Evolutionary conservation across 1,140 invertebrate species (phyloP), one percentile per base, ranked within the genome.

Genomic region (Anastrepha ludens): DNA sequence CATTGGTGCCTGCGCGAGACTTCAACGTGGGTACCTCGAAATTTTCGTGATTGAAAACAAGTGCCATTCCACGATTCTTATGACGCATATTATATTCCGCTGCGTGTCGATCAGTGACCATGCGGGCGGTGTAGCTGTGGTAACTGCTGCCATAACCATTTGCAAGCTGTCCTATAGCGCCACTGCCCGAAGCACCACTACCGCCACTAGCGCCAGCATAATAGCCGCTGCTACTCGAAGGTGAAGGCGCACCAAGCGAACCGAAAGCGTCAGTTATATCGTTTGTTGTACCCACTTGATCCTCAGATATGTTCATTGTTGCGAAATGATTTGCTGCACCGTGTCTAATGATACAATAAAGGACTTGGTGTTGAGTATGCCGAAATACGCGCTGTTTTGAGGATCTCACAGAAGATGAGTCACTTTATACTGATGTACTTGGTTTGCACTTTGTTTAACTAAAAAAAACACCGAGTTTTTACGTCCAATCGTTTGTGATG

Each of bases 31-130:
- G 93, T n/a, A 95, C 93, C 87, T 95, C 95, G 90, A 97, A 97
- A 90, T 95, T 94, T 93, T 98, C 97, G 93, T 99, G 97, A 91
- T 99, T 99, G 89, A 99, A 98, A 89, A 99, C 98, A 4, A 98
- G 90, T n/a, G 98, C 98, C 88, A 96, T 92, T 7, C 88, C 98
- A 86, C 97, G 95, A 89, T 96, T 95, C 70, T 94, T 93, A 94
- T 98, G 96, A 89, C 96, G 95, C 98, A 99, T 99, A 89, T 97
- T 97, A 91, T 99, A 99, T 91, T 96, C 96, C 1, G 94, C 94
- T 1, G 95, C 96, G 92, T 97, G 95, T 88, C 95, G 94, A 20
- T 95, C 94, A 0, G 96, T 95, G n/a, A 96, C 95, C 95, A 96
- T 96, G 88, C 90, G 92, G 2, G 95, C 95, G 15, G 89, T 89